These are phyloP conservation scores for Caloenas nicobarica DNA, from an alignment of 2,113 vertebrate species.

Conservation along the genomic window DNA sequence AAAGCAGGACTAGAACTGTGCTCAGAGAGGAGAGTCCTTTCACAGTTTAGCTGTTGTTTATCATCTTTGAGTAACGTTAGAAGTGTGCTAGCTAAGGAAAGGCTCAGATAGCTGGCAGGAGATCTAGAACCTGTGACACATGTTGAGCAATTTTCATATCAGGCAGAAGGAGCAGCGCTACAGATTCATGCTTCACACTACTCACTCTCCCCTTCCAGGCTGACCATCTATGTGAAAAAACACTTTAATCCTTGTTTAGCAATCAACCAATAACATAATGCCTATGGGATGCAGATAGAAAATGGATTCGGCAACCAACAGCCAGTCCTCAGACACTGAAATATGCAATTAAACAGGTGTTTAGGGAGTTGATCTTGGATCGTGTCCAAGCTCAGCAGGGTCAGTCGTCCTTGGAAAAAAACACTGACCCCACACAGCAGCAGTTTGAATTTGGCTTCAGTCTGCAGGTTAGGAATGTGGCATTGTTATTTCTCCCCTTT, in stretches of 20 bases:
- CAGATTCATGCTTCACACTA: background rate
- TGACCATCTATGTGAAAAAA: background rate
- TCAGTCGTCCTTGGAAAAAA: slow-evolving; percentile 48
- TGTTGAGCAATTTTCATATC: slow-evolving; percentile 56
- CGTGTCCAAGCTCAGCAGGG: slow-evolving; percentile 62
- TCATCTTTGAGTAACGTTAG: slow-evolving; percentile 3
- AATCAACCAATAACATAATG: background rate
- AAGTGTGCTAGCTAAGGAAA: background rate
- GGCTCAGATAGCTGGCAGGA: slow-evolving; percentile 34
- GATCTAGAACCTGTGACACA: slow-evolving; percentile 51
- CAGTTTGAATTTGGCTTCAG: slow-evolving; percentile 61
- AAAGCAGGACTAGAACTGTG: background rate
- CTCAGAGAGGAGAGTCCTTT: background rate
- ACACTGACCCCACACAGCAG: slow-evolving; percentile 66
- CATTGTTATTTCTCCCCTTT: slow-evolving; percentile 76
- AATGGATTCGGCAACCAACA: background rate
- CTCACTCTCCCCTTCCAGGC: background rate
- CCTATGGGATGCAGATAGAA: slow-evolving; percentile 76
- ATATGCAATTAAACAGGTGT: slow-evolving; percentile 85
- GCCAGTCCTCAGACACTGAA: slow-evolving; percentile 44
- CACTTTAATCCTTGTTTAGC: background rate
- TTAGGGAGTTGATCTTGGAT: slow-evolving; percentile 72
- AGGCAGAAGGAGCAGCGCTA: slow-evolving; percentile 11
- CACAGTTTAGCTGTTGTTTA: slow-evolving; percentile 37
- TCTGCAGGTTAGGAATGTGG: slow-evolving; percentile 69